Base-by-base conservation (phyloP, 2,888 invertebrate genomes). In the Tetropium fuscum region DNA sequence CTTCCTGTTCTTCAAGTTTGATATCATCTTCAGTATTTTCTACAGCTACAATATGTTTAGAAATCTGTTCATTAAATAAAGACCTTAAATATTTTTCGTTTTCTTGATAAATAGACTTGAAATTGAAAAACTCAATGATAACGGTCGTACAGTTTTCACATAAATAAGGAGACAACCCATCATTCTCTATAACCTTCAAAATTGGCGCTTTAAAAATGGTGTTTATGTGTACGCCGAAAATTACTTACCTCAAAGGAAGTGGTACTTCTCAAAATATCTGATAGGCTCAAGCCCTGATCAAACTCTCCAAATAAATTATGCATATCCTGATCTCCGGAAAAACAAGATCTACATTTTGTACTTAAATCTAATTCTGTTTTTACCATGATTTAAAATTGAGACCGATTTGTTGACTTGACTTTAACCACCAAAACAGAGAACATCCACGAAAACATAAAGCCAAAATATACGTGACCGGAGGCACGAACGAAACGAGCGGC, bases 101-200 rank as follows among this genome's bases (percentile, higher is more conserved):
- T 8, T 43, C 41, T 43, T 13, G 27, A 49, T 61, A 65, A 56
- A 69, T 53, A 11, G 56, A 53, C 53, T 66, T 64, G 32, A 70
- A 69, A 54, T 60, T 64, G 38, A 58, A 58, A 41, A 68, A 68
- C 32, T 69, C 60, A 8, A 64, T 58, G 20, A 69, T 40, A 38
- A 65, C 57, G 13, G 56, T 45, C 25, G 67, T 64, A 55, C 72
- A 72, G 49, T 19, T 63, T 43, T 60, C 34, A 51, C 68, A 68
- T 3, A 68, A 25, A 36, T 53, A 56, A 2, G 54, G 43, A 0
- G 68, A 60, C 20, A 67, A 53, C 5, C 58, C 64, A 25, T 61
- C 60, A 25, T 59, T 41, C 27, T 47, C 27, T 20, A 53, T 45
- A 3, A 59, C 54, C 64, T 40, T 18, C 13, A 11, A 36, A 43